phyloP scores from a whole-genome alignment of 2,113 vertebrate species.

The Bubalus kerabau region DNA sequence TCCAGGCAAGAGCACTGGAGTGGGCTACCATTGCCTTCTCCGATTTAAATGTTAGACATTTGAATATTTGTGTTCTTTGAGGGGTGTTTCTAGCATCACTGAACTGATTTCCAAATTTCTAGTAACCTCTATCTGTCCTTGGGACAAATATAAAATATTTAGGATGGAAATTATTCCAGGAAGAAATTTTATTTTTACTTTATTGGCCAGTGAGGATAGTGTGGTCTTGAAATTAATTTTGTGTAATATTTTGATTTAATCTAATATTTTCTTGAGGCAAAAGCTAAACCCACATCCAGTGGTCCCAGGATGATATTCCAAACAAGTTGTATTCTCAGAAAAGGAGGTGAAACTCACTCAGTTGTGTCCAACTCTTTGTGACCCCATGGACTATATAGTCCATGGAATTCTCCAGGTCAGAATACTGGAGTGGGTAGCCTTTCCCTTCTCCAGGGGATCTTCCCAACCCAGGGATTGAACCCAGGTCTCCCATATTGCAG shows the following conservation, averaged over 20 bases:
- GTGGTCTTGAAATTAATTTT: conserved; percentile 14
- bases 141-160: not conserved
- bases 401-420: not conserved
- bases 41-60: not conserved
- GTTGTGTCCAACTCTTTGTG: not conserved
- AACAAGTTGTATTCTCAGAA: not conserved
- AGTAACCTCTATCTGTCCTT: not conserved
- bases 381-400: not conserved
- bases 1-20: too few species aligned
- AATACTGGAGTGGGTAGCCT: not conserved
- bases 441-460: not conserved
- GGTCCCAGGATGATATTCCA: not conserved
- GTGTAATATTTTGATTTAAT: conserved; percentile 24
- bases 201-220: not conserved
- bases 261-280: conserved; percentile 39
- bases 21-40: too few species aligned
- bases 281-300: not conserved
- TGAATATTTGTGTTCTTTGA: not conserved
- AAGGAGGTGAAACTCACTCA: not conserved
- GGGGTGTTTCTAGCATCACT: not conserved
- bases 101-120: not conserved
- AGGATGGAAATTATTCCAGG: not conserved
- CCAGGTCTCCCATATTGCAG: not conserved
- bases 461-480: not conserved
- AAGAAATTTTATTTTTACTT: conserved; percentile 7